Conservation (phyloP, 1,140 invertebrate genomes). For the Schlechtendalia chinensis region DNA sequence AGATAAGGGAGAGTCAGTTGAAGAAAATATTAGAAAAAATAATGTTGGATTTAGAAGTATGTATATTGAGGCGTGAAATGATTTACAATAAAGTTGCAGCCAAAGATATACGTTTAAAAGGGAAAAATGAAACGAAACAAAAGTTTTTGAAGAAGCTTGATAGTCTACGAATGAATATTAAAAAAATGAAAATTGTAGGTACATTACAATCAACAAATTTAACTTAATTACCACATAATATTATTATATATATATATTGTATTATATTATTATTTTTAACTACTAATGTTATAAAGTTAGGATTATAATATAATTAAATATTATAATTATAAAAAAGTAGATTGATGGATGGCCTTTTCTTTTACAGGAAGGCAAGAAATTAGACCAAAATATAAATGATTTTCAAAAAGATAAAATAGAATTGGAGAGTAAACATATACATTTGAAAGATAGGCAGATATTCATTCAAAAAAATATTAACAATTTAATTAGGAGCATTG, state of each 20-base stretch:
- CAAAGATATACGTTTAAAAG: constrained; percentile 58
- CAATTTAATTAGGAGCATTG: neutral
- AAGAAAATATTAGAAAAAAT: constrained; percentile 72
- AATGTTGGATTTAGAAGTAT: constrained; percentile 72
- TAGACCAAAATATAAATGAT: neutral
- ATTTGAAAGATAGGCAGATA: neutral
- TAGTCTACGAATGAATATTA: constrained; percentile 15
- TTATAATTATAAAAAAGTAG: neutral
- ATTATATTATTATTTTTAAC: too few relatives aligned
- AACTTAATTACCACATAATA: neutral
- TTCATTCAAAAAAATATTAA: constrained; percentile 10
- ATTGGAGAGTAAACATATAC: constrained; percentile 11
- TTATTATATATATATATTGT: too few relatives aligned
- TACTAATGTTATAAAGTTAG: neutral
- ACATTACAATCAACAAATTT: neutral
- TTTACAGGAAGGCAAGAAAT: constrained; percentile 34
- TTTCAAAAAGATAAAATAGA: constrained; percentile 16
- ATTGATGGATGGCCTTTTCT: neutral
- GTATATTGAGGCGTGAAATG: constrained; percentile 68
- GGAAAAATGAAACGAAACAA: constrained; percentile 43
- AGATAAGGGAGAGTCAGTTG: constrained; percentile 66
- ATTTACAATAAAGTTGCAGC: constrained; percentile 64
- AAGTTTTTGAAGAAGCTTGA: constrained; percentile 38
- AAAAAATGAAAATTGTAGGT: constrained; percentile 42
- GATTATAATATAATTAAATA: neutral